Conservation (phyloP, 2,113 vertebrate genomes). For the Mustela lutreola region DNA sequence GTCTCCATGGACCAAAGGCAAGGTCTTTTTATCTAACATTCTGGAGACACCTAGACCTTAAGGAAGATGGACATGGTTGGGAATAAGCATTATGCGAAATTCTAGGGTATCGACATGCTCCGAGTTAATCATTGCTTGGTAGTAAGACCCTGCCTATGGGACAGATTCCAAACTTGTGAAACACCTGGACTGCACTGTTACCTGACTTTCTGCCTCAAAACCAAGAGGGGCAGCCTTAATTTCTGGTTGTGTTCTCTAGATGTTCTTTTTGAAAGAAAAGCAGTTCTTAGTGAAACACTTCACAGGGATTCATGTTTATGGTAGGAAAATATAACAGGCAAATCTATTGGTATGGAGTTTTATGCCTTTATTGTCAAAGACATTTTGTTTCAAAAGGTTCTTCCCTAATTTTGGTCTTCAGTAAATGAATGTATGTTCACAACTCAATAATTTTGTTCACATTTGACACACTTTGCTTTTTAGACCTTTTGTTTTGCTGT, state of each 20-base stretch:
- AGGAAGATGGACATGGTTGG: background rate
- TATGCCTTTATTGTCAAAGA: conserved; percentile 43
- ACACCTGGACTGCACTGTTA: background rate
- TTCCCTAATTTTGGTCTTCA: conserved; percentile 44
- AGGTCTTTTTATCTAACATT: background rate
- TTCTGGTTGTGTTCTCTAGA: background rate
- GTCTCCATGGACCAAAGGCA: background rate
- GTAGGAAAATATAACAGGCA: background rate
- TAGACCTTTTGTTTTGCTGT: conserved; percentile 66
- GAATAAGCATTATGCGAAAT: background rate
- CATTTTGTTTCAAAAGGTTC: conserved; percentile 64
- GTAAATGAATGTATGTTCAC: conserved; percentile 17
- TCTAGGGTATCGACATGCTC: background rate
- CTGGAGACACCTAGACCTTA: background rate
- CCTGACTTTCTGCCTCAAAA: background rate
- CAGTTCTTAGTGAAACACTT: conserved; percentile 20
- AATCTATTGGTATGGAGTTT: conserved; percentile 33
- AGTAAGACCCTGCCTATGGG: background rate
- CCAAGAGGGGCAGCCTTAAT: background rate
- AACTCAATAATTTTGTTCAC: conserved; percentile 63
- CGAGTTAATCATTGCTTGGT: background rate
- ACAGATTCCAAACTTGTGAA: background rate
- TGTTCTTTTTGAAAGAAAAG: conserved; percentile 48
- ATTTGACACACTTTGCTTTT: conserved; percentile 69
- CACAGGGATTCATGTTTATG: conserved; percentile 46